Evolutionary conservation across 2,113 vertebrate species (phyloP).

Genomic region (Limnothrissa miodon): DNA sequence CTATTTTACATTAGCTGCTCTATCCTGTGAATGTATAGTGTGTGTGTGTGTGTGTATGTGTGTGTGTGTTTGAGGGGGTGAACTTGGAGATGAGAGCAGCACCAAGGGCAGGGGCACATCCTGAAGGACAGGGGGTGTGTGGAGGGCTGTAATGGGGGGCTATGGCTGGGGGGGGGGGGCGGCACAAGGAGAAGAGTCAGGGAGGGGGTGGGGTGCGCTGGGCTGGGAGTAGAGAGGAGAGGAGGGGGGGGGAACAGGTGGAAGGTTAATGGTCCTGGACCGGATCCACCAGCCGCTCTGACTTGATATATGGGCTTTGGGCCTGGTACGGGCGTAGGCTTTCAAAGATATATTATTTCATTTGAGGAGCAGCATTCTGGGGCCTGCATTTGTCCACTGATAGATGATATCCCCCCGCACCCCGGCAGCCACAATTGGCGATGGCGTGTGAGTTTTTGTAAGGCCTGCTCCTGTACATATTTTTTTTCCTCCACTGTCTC

Average conservation of each 20-base stretch:
- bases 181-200: neutral
- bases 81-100: slow-evolving; percentile 82
- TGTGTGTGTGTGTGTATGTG: slow-evolving; percentile 23
- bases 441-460: slow-evolving; percentile 83
- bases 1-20: slow-evolving; percentile 76
- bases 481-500: neutral
- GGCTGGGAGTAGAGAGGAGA: slow-evolving; percentile 85
- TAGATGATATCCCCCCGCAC: slow-evolving; percentile 86
- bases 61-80: slow-evolving; percentile 75
- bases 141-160: slow-evolving; percentile 59
- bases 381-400: slow-evolving; percentile 96
- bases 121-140: slow-evolving; percentile 62
- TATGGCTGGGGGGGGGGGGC: neutral
- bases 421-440: slow-evolving; percentile 81
- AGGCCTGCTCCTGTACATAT: slow-evolving; percentile 11
- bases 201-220: slow-evolving; percentile 66
- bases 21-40: slow-evolving; percentile 25
- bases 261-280: slow-evolving; percentile 99
- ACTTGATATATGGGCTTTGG: slow-evolving; percentile 97
- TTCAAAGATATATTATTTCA: slow-evolving; percentile 99
- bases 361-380: slow-evolving; percentile 98
- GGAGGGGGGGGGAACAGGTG: slow-evolving; percentile 91
- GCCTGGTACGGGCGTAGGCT: slow-evolving; percentile 94
- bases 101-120: slow-evolving; percentile 86
- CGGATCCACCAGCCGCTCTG: slow-evolving; percentile 96